Evolutionary conservation across 2,888 invertebrate genomes (phyloP).

Genomic region (Leucophora obtusa): DNA sequence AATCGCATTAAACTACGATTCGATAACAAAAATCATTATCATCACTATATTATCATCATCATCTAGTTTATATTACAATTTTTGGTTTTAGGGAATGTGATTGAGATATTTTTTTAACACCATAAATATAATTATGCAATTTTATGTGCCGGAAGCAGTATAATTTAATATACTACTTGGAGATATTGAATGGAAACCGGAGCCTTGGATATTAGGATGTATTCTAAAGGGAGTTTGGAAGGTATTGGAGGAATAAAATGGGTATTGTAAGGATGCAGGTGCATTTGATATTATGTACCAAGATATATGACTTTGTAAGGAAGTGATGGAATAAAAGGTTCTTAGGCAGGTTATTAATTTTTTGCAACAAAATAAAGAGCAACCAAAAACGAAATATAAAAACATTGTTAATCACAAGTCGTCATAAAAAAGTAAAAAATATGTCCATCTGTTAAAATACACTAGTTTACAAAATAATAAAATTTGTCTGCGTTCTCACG

Average conservation of each 20-base stretch:
- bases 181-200: no score
- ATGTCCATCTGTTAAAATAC: no score
- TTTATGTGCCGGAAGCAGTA: not conserved
- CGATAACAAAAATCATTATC: conserved; percentile 29
- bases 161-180: not conserved
- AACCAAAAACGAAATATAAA: not conserved
- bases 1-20: conserved; percentile 63
- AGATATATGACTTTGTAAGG: no score
- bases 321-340: not conserved
- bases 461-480: not conserved
- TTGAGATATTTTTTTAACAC: conserved; percentile 8
- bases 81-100: conserved; percentile 21
- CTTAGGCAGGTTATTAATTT: not conserved
- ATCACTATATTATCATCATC: conserved; percentile 32
- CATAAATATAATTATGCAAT: not conserved
- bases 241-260: no score
- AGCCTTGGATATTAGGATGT: no score
- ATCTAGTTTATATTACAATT: conserved; percentile 23
- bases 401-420: not conserved
- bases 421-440: not conserved
- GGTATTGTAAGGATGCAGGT: no score
- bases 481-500: no score
- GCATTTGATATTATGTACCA: no score
- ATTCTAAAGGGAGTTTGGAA: no score
- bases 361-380: not conserved